A percentile compares a stretch with the other conserved stretches of the same genome.
phyloP scores from a whole-genome alignment of 2,113 vertebrate species.

The Cynopterus brachyotis region DNA sequence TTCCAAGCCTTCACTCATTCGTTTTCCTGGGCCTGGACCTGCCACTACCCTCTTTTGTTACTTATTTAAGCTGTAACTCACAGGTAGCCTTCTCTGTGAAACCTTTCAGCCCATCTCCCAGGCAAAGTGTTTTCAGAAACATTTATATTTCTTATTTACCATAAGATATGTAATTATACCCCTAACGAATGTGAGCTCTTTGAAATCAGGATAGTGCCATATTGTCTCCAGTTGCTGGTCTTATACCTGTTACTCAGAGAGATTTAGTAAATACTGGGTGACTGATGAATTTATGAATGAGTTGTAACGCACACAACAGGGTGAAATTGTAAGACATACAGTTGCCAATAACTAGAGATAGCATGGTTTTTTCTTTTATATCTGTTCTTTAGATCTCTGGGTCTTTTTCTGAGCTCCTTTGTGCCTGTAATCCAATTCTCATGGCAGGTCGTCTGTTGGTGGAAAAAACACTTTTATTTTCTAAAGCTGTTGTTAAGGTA shows the following conservation, averaged over 20 bases:
- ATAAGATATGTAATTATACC: background rate
- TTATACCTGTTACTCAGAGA: background rate
- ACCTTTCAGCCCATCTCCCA: background rate
- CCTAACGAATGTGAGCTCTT: background rate
- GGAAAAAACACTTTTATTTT: constrained; percentile 17
- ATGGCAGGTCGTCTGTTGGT: background rate
- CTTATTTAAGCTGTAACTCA: background rate
- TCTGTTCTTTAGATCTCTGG: background rate
- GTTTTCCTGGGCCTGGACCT: background rate
- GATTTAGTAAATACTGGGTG: background rate
- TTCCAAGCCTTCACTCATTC: background rate
- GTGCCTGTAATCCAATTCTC: background rate
- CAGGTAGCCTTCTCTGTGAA: background rate
- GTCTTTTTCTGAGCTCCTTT: constrained; percentile 9
- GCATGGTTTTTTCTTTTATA: background rate
- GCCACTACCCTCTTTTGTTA: background rate
- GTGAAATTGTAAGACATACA: background rate
- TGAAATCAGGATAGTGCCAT: background rate
- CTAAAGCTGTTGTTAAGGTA: constrained; percentile 15
- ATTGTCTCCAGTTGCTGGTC: background rate
- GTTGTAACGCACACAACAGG: background rate
- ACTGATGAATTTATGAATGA: background rate
- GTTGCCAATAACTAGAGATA: background rate
- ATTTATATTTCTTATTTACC: background rate
- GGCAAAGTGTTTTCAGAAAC: background rate